These are phyloP conservation scores for Nothobranchius furzeri DNA, from an alignment of 2,113 vertebrate species.

Conservation along the genomic window DNA sequence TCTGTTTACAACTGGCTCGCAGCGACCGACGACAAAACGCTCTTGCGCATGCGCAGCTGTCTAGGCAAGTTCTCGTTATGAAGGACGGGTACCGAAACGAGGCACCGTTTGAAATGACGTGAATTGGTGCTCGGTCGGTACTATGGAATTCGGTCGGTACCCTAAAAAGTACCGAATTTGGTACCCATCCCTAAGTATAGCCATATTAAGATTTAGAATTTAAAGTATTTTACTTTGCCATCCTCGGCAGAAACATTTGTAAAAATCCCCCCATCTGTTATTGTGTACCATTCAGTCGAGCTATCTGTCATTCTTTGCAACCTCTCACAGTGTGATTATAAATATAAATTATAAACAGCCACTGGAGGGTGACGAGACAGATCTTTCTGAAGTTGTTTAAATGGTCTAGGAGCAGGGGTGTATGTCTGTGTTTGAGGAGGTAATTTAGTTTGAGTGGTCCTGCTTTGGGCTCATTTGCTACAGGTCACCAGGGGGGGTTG, in stretches of 20 bases:
- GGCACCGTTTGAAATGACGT: no score
- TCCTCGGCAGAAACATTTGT: neutral
- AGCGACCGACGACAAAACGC: no score
- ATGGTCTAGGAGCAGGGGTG: conserved; percentile 33
- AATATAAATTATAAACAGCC: conserved; percentile 50
- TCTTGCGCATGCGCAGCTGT: no score
- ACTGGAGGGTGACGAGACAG: conserved; percentile 37
- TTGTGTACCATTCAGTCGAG: conserved; percentile 40
- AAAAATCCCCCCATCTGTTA: conserved; percentile 26
- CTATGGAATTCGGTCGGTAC: no score
- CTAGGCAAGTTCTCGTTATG: no score
- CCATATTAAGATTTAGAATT: no score
- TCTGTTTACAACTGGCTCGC: no score
- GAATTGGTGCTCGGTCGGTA: no score
- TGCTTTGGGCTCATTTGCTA: conserved; percentile 54
- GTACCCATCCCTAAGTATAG: no score
- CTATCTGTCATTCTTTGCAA: conserved; percentile 51
- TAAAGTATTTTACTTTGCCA: no score
- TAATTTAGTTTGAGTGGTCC: conserved; percentile 64
- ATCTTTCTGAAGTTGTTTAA: conserved; percentile 43
- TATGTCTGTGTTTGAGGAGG: conserved; percentile 55
- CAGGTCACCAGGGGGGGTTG: conserved; percentile 56
- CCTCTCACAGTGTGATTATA: conserved; percentile 55
- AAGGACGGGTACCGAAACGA: no score
- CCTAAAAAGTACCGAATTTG: no score